Evolutionary conservation across 2,888 invertebrate genomes (phyloP).

Genomic region (Onchidella celtica): DNA sequence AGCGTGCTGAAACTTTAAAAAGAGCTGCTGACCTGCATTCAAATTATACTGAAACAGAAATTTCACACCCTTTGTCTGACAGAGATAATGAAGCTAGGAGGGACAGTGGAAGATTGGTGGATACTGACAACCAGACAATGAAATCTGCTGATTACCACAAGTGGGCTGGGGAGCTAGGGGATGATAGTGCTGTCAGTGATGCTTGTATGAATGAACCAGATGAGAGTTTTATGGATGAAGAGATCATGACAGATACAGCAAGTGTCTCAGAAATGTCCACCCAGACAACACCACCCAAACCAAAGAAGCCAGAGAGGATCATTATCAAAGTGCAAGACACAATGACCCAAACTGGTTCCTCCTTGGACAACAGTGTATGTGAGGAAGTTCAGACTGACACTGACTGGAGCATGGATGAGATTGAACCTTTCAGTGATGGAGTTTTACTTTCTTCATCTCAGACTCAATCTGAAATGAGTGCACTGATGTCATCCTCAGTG

Average conservation of each 20-base stretch:
- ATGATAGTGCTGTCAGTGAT: background rate
- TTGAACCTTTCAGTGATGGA: background rate
- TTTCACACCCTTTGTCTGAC: background rate
- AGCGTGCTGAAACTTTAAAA: background rate
- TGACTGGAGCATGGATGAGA: background rate
- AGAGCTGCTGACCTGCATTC: background rate
- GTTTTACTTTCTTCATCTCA: conserved; percentile 8
- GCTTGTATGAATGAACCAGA: background rate
- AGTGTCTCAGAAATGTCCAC: conserved; percentile 27
- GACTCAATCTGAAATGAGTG: background rate
- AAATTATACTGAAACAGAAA: background rate
- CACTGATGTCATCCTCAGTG: background rate
- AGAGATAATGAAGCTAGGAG: background rate
- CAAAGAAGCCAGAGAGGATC: background rate
- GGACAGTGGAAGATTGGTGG: background rate
- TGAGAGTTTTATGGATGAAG: conserved; percentile 33
- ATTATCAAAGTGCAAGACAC: conserved; percentile 48
- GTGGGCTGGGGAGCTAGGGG: too few species aligned
- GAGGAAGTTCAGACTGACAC: conserved; percentile 61
- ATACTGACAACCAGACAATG: background rate
- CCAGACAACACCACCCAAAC: conserved; percentile 15
- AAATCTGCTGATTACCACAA: background rate
- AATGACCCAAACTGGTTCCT: conserved; percentile 62
- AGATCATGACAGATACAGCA: conserved; percentile 23
- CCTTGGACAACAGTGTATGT: conserved; percentile 56